These are phyloP conservation scores for Fistularia tabacaria DNA, from an alignment of 2,797 vertebrate species.

Conservation along the genomic window DNA sequence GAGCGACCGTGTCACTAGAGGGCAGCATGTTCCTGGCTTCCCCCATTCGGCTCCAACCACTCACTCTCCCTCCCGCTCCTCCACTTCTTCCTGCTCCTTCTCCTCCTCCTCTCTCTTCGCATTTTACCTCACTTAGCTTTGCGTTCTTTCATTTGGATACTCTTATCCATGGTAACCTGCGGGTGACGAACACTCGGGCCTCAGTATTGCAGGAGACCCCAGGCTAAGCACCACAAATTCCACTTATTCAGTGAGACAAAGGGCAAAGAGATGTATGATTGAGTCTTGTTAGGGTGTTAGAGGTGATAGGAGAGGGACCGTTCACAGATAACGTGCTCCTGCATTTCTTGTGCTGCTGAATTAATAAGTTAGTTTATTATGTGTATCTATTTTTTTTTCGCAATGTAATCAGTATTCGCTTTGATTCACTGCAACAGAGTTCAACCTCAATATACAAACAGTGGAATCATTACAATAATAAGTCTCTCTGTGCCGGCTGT, in stretches of 20 bases:
- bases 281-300: too few species aligned
- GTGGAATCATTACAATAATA: neutral
- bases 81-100: neutral
- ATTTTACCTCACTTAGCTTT: neutral
- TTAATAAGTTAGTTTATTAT: too few species aligned
- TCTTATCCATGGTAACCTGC: neutral
- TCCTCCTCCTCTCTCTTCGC: neutral
- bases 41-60: neutral
- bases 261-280: too few species aligned
- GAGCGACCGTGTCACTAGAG: slow-evolving; percentile 60
- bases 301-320: too few species aligned
- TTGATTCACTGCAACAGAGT: neutral
- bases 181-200: too few species aligned
- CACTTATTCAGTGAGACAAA: too few species aligned
- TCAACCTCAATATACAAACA: too few species aligned
- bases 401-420: too few species aligned
- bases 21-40: slow-evolving; percentile 57
- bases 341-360: too few species aligned
- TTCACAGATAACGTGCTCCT: too few species aligned
- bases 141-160: neutral
- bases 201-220: neutral
- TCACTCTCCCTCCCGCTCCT: neutral
- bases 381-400: too few species aligned
- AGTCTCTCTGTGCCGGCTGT: slow-evolving; percentile 26
- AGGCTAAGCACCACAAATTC: too few species aligned